A percentile compares a stretch with the other conserved stretches of the same genome.
Evolutionary conservation across 1,140 invertebrate genomes (phyloP).

Genomic region (Mylabris phalerata): DNA sequence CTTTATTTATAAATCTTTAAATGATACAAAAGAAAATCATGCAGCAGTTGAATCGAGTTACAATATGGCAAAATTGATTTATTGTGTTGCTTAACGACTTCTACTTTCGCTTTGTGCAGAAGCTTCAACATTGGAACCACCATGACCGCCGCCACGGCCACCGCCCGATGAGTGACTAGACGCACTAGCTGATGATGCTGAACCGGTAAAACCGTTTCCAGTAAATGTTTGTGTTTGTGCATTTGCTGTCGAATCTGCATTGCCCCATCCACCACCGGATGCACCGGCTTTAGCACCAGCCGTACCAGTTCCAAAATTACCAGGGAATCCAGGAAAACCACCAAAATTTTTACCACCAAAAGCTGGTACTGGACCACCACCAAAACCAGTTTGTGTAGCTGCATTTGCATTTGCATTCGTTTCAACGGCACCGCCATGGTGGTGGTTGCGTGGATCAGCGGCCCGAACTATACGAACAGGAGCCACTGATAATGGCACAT

Average conservation of each 20-base stretch:
- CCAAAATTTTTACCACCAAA: background rate
- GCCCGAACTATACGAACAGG: background rate
- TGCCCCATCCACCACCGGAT: slow-evolving; percentile 2
- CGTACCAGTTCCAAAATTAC: background rate
- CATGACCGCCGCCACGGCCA: background rate
- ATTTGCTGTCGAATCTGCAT: slow-evolving; percentile 6
- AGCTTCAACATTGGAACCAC: background rate
- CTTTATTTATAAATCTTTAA: too few species aligned
- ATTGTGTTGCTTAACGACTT: background rate
- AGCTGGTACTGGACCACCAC: background rate
- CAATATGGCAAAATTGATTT: too few species aligned
- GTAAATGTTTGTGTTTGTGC: slow-evolving; percentile 11
- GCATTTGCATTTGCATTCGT: background rate
- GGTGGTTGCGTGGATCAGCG: background rate
- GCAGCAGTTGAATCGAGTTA: too few species aligned
- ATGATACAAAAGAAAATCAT: too few species aligned
- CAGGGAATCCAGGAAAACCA: background rate
- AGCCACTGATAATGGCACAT: background rate
- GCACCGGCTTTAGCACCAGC: slow-evolving; percentile 6
- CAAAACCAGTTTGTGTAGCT: background rate
- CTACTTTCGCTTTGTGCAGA: slow-evolving; percentile 4
- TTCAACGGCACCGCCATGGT: background rate
- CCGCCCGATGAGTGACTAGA: slow-evolving; percentile 7
- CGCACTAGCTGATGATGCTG: slow-evolving; percentile 9
- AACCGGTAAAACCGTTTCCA: slow-evolving; percentile 7